Evolutionary conservation across 2,113 vertebrate species (phyloP), one percentile per base, ranked within the genome.

Genomic region (Syngnathus scovelli): DNA sequence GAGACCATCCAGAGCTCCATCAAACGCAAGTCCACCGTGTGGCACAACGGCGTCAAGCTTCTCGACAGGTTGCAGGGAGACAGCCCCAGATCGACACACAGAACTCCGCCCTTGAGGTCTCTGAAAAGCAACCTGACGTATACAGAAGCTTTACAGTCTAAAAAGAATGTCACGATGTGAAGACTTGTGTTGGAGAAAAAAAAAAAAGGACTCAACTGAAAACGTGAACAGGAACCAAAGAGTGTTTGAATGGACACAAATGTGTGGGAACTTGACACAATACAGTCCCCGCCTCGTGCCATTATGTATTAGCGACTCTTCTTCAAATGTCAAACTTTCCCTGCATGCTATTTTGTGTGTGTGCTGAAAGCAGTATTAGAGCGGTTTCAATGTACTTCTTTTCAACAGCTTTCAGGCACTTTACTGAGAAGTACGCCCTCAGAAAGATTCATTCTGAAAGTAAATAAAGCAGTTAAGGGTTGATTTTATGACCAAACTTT

Each of bases 1-100:
- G 96, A 98, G 41, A 93, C 94, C 2, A 97, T 99, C 77, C 93
- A 98, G 78, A 98, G 94, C 70, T 99, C 97, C 6, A 94, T 99
- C 68, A 96, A 93, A 88, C 92, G 92, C 71, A 95, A 94, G 81
- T 93, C 87, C 19, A 74, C 46, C 8, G 36, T 79, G 74, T 81
- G 81, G 86, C 15, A 82, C 44, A 89, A 68, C 0, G 89, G 93
- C 0, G 51, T 69, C 56, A 93, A 84, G 69, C 90, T 93, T 56
- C 92, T 93, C 0, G 92, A 95, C 78, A 87, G 88, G 37, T 77
- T 94, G 55, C 86, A 89, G 65, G 82, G 88, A 1, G 94, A 95
- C 70, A 93, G 92, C 86, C 92, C 48, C 92, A 92, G n/a, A 93
- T n/a, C 37, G 11, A 43, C 51, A 5, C 18, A 15, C 1, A 80